Evolutionary conservation across 30 jellyfish, hydroid and myxozoan species (phyloP), one percentile per base, ranked within the genome.

Genomic region (Hydractinia symbiolongicarpus): DNA sequence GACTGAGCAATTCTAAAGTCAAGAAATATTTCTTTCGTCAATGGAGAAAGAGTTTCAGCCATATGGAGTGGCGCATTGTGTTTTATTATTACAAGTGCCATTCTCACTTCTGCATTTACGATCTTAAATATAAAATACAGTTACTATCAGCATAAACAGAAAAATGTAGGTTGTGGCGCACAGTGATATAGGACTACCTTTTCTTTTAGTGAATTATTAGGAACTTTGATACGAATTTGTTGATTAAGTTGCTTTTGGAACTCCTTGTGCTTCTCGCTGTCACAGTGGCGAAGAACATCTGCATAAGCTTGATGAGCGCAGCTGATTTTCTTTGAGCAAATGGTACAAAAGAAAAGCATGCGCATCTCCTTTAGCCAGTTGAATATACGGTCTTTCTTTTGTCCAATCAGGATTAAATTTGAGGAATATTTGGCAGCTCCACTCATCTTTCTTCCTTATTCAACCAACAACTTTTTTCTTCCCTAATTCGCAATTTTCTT

Each of bases 231-330:
- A 11, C 69, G 15, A 13, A 11, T 13, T 58, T 58, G 69, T 11
- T 16, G 69, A 16, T 58, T 58, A 11, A 58, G 69, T 58, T 58
- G 17, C 19, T 58, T 58, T 58, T 58, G 69, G 3, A 58, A 58
- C 17, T 58, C 19, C 19, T 58, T 58, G 19, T 58, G 69, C 69
- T 13, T 11, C 17, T 58, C 15, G 69, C 69, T 58, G 69, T 11
- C 19, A 16, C 69, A 58, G 3, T 58, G 69, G 69, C 69, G 69
- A 16, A 58, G 15, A 11, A 58, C 69, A 58, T 58, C 69, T 11
- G 17, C 69, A 58, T 13, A 11, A 58, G 69, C 69, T 16, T 58
- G 69, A 58, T 58, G 69, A 58, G 69, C 69, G 69, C 69, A 58
- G 19, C 69, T 58, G 19, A 58, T 58, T 58, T 58, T 58, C 69